phyloP scores from a whole-genome alignment of 2,113 vertebrate genomes.

The Clarias gariepinus region DNA sequence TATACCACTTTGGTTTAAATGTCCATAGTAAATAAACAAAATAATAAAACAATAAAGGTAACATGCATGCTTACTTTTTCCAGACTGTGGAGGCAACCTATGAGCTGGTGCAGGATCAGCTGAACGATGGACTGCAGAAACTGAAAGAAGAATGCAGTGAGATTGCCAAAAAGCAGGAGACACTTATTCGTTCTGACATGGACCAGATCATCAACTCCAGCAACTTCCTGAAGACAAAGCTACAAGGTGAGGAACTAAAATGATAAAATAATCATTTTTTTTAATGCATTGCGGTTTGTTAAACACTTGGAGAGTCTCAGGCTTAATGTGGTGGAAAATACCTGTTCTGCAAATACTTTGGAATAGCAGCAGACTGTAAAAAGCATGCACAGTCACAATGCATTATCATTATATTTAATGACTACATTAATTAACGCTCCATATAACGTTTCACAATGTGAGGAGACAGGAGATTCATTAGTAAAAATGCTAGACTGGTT shows the following conservation, averaged over 20 bases:
- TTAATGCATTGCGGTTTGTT: neutral
- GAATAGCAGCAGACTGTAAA: neutral
- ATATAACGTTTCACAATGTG: neutral
- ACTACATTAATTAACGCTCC: neutral
- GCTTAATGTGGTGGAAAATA: neutral
- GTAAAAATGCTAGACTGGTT: neutral
- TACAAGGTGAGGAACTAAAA: conserved; percentile 75
- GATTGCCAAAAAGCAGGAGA: conserved; percentile 76
- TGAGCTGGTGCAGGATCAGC: conserved; percentile 77
- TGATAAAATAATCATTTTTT: neutral
- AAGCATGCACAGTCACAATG: neutral
- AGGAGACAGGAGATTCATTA: neutral
- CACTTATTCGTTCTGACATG: conserved; percentile 85
- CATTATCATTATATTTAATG: neutral
- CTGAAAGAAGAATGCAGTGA: conserved; percentile 81
- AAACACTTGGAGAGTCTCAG: neutral
- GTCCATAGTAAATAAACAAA: neutral
- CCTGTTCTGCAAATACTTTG: neutral
- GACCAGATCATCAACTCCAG: conserved; percentile 89
- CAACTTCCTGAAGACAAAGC: conserved; percentile 83
- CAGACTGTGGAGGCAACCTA: conserved; percentile 84
- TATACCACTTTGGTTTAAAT: neutral
- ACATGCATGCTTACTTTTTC: neutral
- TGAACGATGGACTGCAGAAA: conserved; percentile 72
- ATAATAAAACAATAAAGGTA: neutral